A percentile compares a stretch with the other conserved stretches of the same genome.
Evolutionary conservation across 2,113 vertebrate genomes (phyloP).

Genomic region (Erpornis zantholeuca): DNA sequence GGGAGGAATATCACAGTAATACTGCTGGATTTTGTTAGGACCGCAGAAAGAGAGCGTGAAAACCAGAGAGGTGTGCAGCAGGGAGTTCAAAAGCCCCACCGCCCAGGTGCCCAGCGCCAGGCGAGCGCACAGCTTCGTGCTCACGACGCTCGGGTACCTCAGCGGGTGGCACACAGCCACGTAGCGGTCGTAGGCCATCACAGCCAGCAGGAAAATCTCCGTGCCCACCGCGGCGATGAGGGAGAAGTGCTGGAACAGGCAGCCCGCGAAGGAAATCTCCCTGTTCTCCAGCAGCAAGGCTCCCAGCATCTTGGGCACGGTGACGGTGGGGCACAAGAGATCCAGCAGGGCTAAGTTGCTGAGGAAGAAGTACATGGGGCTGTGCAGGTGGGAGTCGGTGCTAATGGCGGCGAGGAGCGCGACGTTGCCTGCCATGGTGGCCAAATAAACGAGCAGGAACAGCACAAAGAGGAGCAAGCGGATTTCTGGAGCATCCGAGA

Average conservation of each 20-base stretch:
- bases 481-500: constrained; percentile 10
- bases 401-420: background rate
- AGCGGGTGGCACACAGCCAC: constrained; percentile 45
- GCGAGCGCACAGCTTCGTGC: background rate
- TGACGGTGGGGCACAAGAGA: constrained; percentile 42
- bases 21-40: constrained; percentile 28
- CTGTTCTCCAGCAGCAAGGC: background rate
- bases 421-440: constrained; percentile 20
- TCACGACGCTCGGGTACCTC: background rate
- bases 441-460: constrained; percentile 43
- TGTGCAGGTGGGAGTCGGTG: constrained; percentile 1
- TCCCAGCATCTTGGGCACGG: constrained; percentile 47
- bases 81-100: background rate
- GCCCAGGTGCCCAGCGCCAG: constrained; percentile 11
- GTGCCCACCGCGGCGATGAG: constrained; percentile 1
- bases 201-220: constrained; percentile 56
- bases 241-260: constrained; percentile 45
- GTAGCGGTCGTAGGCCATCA: constrained; percentile 54
- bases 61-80: constrained; percentile 48
- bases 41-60: constrained; percentile 28
- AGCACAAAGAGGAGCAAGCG: constrained; percentile 30
- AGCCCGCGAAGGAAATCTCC: constrained; percentile 40
- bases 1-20: constrained; percentile 53
- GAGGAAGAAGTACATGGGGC: constrained; percentile 65
- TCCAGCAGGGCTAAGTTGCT: constrained; percentile 54